phyloP scores from a whole-genome alignment of 2,888 invertebrate genomes.

The Julus scanicus region DNA sequence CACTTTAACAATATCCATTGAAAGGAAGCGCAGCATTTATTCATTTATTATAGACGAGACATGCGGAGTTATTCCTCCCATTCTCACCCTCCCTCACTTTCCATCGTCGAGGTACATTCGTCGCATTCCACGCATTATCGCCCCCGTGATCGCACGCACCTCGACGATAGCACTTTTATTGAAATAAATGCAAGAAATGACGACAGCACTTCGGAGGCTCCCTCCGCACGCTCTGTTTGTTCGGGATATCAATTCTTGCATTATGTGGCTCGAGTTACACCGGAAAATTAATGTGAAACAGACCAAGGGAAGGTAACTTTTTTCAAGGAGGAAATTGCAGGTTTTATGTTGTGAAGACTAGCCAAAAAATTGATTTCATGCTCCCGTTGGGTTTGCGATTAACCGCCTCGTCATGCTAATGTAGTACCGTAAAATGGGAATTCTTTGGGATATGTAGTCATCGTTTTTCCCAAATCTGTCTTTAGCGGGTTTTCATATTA shows the following conservation, averaged over 20 bases:
- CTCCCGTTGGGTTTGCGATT: not conserved
- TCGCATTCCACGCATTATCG: slow-evolving; percentile 31
- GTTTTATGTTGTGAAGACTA: not conserved
- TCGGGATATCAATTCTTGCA: not conserved
- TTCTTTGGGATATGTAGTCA: no score
- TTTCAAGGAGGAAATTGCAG: not conserved
- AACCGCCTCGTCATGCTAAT: not conserved
- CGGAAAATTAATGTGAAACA: not conserved
- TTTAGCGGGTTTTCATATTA: no score
- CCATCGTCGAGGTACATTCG: not conserved
- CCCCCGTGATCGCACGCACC: slow-evolving; percentile 1
- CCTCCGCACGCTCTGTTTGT: not conserved
- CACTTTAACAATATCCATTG: not conserved
- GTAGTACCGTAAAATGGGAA: not conserved
- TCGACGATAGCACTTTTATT: not conserved
- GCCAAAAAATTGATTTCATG: not conserved
- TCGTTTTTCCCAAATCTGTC: no score
- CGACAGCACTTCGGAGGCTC: not conserved
- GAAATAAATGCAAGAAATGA: not conserved
- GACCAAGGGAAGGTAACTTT: not conserved
- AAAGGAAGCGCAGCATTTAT: not conserved
- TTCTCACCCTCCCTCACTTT: not conserved
- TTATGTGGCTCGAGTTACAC: not conserved
- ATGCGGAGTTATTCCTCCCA: not conserved
- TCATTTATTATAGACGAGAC: slow-evolving; percentile 13